These are phyloP conservation scores for Nycticryphes semicollaris DNA, from an alignment of 2,113 vertebrate genomes.

Conservation along the genomic window DNA sequence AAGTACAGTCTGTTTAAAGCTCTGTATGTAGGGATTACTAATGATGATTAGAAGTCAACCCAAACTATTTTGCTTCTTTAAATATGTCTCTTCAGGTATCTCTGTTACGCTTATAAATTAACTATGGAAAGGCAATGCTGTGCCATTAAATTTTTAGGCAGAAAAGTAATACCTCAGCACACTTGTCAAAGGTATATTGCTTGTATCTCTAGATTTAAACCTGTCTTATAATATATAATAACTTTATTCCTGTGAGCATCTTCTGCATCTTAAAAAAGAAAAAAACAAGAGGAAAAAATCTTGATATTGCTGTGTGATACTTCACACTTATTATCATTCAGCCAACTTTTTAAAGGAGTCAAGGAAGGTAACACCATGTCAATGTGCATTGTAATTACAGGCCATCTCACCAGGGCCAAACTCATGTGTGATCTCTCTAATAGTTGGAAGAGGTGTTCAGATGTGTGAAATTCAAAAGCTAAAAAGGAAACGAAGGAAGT, in stretches of 20 bases:
- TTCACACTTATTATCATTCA: not conserved
- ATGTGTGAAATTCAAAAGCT: not conserved
- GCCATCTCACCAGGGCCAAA: not conserved
- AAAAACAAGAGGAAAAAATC: not conserved
- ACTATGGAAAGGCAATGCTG: not conserved
- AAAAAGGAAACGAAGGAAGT: not conserved
- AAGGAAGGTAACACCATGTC: not conserved
- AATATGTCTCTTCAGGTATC: not conserved
- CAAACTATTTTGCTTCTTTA: conserved; percentile 4
- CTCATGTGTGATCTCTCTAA: not conserved
- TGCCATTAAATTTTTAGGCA: not conserved
- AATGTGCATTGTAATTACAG: not conserved
- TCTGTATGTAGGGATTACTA: not conserved
- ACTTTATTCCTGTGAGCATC: not conserved
- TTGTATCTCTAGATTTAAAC: not conserved
- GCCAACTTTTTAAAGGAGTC: not conserved
- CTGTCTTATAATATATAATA: not conserved
- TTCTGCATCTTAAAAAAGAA: not conserved
- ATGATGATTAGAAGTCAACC: conserved; percentile 7
- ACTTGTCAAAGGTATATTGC: not conserved
- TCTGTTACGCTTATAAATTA: not conserved
- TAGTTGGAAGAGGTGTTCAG: not conserved
- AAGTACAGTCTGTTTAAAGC: conserved; percentile 18
- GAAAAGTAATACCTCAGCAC: not conserved
- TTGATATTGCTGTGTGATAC: not conserved